Evolutionary conservation across 2,797 vertebrate species (phyloP), one percentile per base, ranked within the genome.

Genomic region (Leuciscus waleckii): DNA sequence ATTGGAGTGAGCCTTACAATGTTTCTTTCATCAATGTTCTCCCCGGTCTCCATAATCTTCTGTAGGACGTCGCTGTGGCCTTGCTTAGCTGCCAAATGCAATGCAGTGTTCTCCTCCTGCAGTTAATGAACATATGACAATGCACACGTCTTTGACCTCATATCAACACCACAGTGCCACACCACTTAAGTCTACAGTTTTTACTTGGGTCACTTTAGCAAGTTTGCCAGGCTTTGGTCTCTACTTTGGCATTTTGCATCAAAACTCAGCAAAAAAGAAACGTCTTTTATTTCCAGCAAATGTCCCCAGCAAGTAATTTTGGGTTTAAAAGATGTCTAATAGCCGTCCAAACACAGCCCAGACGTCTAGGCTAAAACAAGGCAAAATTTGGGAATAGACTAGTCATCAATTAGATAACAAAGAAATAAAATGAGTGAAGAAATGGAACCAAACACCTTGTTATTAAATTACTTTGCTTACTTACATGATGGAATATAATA

Each of bases 91-190:
- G 97, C 96, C 79, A 97, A 92, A 90, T 97, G 97, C 69, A 97
- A 86, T 1, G 96, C 96, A 0, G 95, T 96, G 90, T 97, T 97
- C 88, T 95, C 94, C 73, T 96, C 95, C 97, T 98, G 92, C 14
- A 84, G 88, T 88, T 17, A 19, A 73, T 29, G 9, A 67, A 54
- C 14, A 46, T 2, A n/a, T 71, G 11, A 61, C 54, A 68, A 14
- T 26, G 16, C 13, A 17, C 43, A 63, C 2, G 1, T 63, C 26
- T 63, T 14, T 63, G 58, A 63, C 58, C 58, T 63, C 11, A 7
- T 29, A 16, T 29, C 26, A 29, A 29, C 61, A 63, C n/a, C 26
- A 14, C 58, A 63, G 61, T 16, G 58, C 14, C 58, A 29, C 58
- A 63, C 58, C 13, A 63, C 13, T 26, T 29, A 16, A 49, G 39